Evolutionary conservation across 2,797 vertebrate species (phyloP).

Genomic region (Jordanella pulchra): DNA sequence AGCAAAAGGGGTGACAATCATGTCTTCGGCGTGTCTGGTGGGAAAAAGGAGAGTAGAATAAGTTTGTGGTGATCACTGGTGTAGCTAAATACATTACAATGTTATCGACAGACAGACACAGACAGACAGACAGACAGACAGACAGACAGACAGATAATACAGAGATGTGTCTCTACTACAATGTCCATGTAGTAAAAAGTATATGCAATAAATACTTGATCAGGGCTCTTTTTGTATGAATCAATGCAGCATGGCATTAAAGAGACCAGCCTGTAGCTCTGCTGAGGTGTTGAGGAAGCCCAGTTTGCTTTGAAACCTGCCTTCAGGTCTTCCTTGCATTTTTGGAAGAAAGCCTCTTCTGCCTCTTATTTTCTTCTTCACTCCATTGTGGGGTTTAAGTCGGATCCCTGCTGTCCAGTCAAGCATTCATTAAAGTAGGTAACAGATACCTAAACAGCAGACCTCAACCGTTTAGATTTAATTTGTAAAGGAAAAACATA

Average conservation of each 20-base stretch:
- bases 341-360: not conserved
- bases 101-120: no score
- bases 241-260: not conserved
- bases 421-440: no score
- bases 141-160: not conserved
- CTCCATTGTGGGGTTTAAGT: not conserved
- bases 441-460: not conserved
- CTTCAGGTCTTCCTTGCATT: not conserved
- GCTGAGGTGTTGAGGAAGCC: not conserved
- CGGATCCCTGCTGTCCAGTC: not conserved
- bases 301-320: not conserved
- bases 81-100: constrained; percentile 30
- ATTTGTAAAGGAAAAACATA: not conserved
- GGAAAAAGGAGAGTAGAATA: constrained; percentile 13
- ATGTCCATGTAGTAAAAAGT: not conserved
- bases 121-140: no score
- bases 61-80: constrained; percentile 20
- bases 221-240: not conserved
- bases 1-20: constrained; percentile 95
- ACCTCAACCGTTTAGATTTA: not conserved
- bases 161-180: not conserved
- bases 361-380: not conserved
- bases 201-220: not conserved
- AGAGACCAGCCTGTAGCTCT: not conserved
- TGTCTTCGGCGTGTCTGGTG: constrained; percentile 89